Conservation (phyloP, 2,888 invertebrate species). For the Oscheius onirici region DNA sequence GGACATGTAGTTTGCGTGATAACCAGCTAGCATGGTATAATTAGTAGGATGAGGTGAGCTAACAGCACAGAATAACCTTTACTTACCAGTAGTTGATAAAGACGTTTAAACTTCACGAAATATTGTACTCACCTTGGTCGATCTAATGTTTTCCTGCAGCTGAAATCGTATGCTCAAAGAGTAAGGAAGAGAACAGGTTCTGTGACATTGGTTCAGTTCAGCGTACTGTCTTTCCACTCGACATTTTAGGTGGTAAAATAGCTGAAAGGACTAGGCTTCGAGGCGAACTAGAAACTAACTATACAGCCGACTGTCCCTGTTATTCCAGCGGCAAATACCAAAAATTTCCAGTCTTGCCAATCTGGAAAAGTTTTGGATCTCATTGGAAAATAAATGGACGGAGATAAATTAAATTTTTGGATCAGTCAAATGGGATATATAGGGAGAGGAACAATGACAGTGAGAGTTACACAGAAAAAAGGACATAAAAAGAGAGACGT, state of each 20-base stretch:
- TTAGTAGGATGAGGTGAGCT: no score
- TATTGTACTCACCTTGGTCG: not conserved
- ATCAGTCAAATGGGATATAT: no score
- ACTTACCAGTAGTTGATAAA: no score
- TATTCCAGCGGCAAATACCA: not conserved
- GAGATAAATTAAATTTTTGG: no score
- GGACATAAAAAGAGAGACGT: no score
- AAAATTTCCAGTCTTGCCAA: not conserved
- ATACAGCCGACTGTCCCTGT: not conserved
- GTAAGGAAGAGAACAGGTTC: not conserved
- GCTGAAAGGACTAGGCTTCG: not conserved
- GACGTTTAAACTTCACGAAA: no score
- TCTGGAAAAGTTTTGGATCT: no score
- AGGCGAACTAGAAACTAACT: not conserved
- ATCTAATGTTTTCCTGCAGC: slow-evolving; percentile 13
- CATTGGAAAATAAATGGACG: no score
- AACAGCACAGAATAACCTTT: no score
- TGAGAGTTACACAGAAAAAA: not conserved
- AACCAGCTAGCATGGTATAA: no score
- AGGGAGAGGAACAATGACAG: no score
- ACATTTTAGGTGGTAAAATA: not conserved
- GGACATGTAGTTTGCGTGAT: no score
- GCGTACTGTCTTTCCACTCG: not conserved
- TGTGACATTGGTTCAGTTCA: not conserved
- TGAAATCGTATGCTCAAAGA: slow-evolving; percentile 12